A percentile compares a stretch with the other conserved stretches of the same genome.
Conservation (phyloP, 1,140 invertebrate genomes). For the Archivesica marissinica region DNA sequence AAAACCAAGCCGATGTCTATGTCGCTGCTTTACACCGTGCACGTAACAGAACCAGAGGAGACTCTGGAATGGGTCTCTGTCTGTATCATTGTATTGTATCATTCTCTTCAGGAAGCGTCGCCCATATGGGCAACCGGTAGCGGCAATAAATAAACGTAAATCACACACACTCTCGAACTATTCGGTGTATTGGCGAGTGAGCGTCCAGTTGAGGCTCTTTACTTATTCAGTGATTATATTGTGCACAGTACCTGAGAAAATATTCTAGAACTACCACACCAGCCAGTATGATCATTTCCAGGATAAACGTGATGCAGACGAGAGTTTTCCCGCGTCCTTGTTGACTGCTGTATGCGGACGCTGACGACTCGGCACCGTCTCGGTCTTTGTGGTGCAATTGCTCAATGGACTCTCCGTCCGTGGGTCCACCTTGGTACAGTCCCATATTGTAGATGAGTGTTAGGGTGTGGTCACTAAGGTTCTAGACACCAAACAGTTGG, state of each 20-base stretch:
- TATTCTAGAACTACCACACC: constrained; percentile 71
- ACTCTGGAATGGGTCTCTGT: no score
- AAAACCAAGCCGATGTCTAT: no score
- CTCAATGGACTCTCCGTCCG: constrained; percentile 39
- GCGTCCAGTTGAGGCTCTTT: no score
- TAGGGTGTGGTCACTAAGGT: neutral
- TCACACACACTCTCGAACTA: no score
- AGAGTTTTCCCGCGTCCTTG: constrained; percentile 64
- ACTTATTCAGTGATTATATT: no score
- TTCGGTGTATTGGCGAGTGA: no score
- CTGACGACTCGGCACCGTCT: constrained; percentile 29
- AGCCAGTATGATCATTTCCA: constrained; percentile 72
- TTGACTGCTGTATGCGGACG: constrained; percentile 12
- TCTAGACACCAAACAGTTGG: neutral
- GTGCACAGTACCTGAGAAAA: constrained; percentile 75
- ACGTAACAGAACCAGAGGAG: no score
- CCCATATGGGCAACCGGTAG: no score
- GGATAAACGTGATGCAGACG: constrained; percentile 69
- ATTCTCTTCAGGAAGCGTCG: no score
- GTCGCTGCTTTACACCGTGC: no score
- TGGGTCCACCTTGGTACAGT: neutral
- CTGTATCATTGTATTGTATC: no score
- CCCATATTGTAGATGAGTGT: neutral
- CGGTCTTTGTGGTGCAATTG: constrained; percentile 38
- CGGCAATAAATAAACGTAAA: no score